phyloP scores from a whole-genome alignment of 2,888 invertebrate genomes.

The Callosobruchus maculatus region DNA sequence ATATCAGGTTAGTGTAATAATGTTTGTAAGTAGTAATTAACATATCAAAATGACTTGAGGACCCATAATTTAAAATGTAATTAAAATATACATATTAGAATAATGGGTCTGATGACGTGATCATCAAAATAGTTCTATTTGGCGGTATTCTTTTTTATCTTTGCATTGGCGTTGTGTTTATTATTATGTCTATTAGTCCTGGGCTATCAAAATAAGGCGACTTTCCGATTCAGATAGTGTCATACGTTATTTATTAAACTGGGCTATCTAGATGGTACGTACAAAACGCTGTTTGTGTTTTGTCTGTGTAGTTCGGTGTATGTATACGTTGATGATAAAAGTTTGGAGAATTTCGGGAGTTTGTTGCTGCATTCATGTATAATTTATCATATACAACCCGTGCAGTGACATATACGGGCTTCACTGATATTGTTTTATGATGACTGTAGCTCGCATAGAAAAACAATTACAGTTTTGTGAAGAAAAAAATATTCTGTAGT shows the following conservation, averaged over 20 bases:
- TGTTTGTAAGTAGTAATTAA: no score
- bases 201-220: slow-evolving; percentile 10
- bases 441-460: background rate
- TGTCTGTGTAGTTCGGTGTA: background rate
- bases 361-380: background rate
- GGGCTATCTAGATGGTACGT: background rate
- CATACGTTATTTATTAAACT: slow-evolving; percentile 13
- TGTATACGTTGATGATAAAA: background rate
- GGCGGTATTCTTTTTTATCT: no score
- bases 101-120: no score
- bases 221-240: slow-evolving; percentile 23
- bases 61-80: no score
- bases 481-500: no score
- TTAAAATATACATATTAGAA: no score
- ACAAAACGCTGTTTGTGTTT: background rate
- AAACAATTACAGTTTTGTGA: background rate
- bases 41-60: no score
- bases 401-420: background rate
- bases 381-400: background rate
- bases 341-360: background rate
- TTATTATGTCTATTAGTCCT: background rate
- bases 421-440: background rate
- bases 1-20: no score
- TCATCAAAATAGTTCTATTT: no score
- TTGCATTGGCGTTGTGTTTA: no score